These are phyloP conservation scores for Octonoba sinensis DNA, from an alignment of 2,888 invertebrate genomes.

Conservation along the genomic window DNA sequence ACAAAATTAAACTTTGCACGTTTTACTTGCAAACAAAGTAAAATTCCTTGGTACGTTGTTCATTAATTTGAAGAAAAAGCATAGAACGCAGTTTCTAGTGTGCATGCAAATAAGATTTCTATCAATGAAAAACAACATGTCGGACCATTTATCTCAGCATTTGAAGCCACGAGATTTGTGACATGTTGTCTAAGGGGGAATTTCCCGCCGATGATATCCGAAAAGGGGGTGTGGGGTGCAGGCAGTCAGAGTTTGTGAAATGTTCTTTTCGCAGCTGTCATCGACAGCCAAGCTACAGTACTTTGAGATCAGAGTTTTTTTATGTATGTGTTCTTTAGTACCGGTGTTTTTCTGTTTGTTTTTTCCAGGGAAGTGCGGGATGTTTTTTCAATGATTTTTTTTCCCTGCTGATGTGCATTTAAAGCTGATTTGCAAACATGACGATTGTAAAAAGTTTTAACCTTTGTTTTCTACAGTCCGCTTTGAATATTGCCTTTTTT, in stretches of 20 bases:
- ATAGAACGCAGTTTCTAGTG: too few species aligned
- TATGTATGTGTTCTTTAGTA: not conserved
- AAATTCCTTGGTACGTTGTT: too few species aligned
- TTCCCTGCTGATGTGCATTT: conserved; percentile 20
- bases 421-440: conserved; percentile 53
- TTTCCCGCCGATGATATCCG: conserved; percentile 54
- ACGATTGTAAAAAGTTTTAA: conserved; percentile 20
- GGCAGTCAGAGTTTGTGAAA: conserved; percentile 50
- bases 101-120: too few species aligned
- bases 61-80: too few species aligned
- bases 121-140: too few species aligned
- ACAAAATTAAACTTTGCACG: too few species aligned
- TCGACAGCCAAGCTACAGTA: conserved; percentile 44
- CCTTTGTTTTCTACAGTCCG: conserved; percentile 15
- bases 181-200: conserved; percentile 51
- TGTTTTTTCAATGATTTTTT: conserved; percentile 2
- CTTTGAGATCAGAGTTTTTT: conserved; percentile 23
- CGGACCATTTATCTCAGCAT: too few species aligned
- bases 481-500: not conserved
- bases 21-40: too few species aligned
- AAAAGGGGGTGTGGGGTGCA: conserved; percentile 22
- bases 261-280: conserved; percentile 63
- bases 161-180: conserved; percentile 45
- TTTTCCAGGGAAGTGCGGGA: conserved; percentile 1
- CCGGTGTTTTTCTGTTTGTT: conserved; percentile 41